Evolutionary conservation across 2,113 vertebrate genomes (phyloP).

Genomic region (Glaucidium brasilianum): DNA sequence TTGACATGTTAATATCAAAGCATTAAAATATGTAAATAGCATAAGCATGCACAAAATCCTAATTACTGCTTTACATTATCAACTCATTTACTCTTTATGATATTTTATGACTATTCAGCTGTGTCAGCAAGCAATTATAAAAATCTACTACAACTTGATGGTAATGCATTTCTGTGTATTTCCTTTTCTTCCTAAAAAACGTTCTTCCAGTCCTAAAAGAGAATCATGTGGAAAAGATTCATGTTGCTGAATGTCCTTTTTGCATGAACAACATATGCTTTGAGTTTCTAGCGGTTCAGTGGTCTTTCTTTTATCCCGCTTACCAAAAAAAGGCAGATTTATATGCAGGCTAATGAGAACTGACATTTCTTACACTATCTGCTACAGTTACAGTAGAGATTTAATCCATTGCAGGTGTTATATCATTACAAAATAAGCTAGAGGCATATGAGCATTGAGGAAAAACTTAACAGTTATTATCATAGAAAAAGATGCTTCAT

Average conservation of each 20-base stretch:
- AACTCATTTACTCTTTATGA: conserved; percentile 72
- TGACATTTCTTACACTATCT: conserved; percentile 54
- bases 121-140: conserved; percentile 70
- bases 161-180: not conserved
- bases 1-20: conserved; percentile 71
- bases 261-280: conserved; percentile 64
- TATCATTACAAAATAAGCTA: conserved; percentile 27
- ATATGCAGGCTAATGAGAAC: conserved; percentile 70
- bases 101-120: conserved; percentile 67
- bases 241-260: conserved; percentile 34
- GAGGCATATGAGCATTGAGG: conserved; percentile 35
- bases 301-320: conserved; percentile 12
- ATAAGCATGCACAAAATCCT: conserved; percentile 63
- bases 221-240: not conserved
- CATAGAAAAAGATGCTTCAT: not conserved
- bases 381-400: conserved; percentile 41
- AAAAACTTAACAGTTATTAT: conserved; percentile 34
- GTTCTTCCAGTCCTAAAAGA: not conserved
- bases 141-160: conserved; percentile 34
- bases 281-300: conserved; percentile 53
- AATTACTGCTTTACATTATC: conserved; percentile 76
- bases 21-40: conserved; percentile 78
- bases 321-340: conserved; percentile 67
- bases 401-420: conserved; percentile 55
- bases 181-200: not conserved